Percentiles rank a stretch among this genome's conserved stretches.
phyloP scores from a whole-genome alignment of 1,140 invertebrate genomes.

The Hyphantria cunea region DNA sequence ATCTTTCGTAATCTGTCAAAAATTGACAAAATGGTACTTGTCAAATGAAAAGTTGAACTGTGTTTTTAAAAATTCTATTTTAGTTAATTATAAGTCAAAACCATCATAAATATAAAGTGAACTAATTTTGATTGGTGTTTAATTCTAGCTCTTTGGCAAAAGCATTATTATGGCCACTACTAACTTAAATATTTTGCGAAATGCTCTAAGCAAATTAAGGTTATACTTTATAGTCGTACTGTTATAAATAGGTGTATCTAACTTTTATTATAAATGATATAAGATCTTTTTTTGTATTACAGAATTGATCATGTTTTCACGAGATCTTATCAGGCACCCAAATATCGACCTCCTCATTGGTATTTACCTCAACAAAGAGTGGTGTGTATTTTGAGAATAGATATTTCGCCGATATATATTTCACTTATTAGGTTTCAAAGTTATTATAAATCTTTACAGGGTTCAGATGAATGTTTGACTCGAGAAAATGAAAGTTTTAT shows the following conservation, averaged over 20 bases:
- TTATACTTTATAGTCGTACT: conserved; percentile 15
- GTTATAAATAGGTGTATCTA: conserved; percentile 9
- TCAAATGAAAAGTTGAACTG: too few relatives aligned
- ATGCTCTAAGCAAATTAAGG: conserved; percentile 16
- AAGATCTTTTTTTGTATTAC: conserved; percentile 35
- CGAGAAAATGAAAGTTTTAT: conserved; percentile 92
- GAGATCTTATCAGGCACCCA: conserved; percentile 43
- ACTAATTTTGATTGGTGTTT: too few relatives aligned
- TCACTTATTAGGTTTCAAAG: too few relatives aligned
- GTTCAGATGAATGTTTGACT: conserved; percentile 87
- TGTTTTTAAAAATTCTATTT: too few relatives aligned
- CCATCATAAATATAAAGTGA: too few relatives aligned
- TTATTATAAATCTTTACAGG: conserved; percentile 73
- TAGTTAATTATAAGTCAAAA: too few relatives aligned
- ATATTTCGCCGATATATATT: too few relatives aligned
- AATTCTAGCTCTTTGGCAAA: too few relatives aligned
- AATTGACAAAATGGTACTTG: too few relatives aligned
- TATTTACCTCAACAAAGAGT: conserved; percentile 63
- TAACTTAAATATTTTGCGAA: conserved; percentile 14
- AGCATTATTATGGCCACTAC: conserved; percentile 3
- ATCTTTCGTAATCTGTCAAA: too few relatives aligned
- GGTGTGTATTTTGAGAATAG: conserved; percentile 45
- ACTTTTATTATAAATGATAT: conserved; percentile 4
- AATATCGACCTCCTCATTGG: conserved; percentile 70
- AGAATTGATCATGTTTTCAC: conserved; percentile 51